phyloP scores from a whole-genome alignment of 1,140 invertebrate genomes.

The Eupristina koningsbergeri region DNA sequence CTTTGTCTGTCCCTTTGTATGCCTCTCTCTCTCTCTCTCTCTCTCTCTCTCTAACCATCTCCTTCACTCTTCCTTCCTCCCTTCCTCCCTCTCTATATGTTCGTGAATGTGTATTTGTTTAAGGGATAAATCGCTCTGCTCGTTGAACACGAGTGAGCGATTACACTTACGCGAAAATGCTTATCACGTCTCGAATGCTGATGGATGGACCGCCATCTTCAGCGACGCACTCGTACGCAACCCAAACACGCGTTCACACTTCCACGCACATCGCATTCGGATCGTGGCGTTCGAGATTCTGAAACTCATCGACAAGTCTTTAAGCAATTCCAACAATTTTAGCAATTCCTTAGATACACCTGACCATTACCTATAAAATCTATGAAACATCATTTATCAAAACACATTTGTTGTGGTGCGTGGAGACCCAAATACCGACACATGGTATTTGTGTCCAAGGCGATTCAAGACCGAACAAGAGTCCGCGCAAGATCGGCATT shows the following conservation, averaged over 20 bases:
- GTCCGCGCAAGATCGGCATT: conserved; percentile 5
- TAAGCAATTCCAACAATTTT: no score
- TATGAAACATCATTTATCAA: no score
- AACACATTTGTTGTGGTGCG: no score
- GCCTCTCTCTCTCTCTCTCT: conserved; percentile 30
- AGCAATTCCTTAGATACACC: no score
- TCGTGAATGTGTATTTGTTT: not conserved
- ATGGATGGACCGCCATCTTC: conserved; percentile 29
- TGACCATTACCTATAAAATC: no score
- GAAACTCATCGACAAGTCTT: no score
- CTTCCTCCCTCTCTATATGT: not conserved
- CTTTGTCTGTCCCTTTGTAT: conserved; percentile 48
- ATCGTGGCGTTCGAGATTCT: no score
- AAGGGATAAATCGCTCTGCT: not conserved
- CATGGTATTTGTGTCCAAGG: no score
- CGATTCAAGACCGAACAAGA: not conserved
- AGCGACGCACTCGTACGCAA: not conserved
- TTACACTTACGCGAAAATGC: not conserved
- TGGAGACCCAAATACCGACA: no score
- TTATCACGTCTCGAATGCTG: not conserved
- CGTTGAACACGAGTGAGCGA: not conserved
- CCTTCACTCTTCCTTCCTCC: conserved; percentile 28
- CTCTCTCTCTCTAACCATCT: not conserved
- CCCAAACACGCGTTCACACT: not conserved
- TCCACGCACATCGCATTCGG: no score